Evolutionary conservation across 2,797 vertebrate species (phyloP), one percentile per base, ranked within the genome.

Genomic region (Epinephelus coioides): DNA sequence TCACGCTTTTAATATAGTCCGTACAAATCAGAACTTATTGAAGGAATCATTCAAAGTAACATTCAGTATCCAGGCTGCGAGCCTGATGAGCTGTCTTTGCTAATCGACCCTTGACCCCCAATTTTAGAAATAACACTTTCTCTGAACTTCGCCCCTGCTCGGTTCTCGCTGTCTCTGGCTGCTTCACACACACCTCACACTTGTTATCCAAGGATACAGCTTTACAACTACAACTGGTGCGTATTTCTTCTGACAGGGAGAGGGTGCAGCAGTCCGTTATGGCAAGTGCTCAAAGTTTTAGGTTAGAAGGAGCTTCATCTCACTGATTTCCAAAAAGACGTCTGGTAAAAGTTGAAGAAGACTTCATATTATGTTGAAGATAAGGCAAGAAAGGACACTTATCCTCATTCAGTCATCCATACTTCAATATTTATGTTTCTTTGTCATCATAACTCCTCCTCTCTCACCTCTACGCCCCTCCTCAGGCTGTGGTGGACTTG

Each of bases 401-500:
- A 60, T 73, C 51, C 49, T 63, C 73, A 17, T 75, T 79, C 69
- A 46, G 19, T 76, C 63, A 56, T 61, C 47, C 66, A 23, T 47
- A 57, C 49, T 50, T 88, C 27, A 40, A 61, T 61, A 62, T 70
- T 65, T 59, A 2, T 8, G 4, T 30, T 61, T 49, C 54, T 54
- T 55, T 43, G 38, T 71, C 15, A 25, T 49, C 19, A 4, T n/a
- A 14, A 25, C 38, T 50, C 51, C 21, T 67, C 40, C 40, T 50
- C 27, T 61, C 34, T 54, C 15, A 27, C 63, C 46, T 56, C 63
- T 1, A 3, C 46, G 56, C 6, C 19, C 27, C 79, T 82, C 64
- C 47, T 96, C 94, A 98, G 61, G 96, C 95, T 50, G 96, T 96
- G 23, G 95, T 97, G 90, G 97, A 98, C 92, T 98, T 98, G 95